Base-by-base conservation (phyloP, 2,113 vertebrate species). In the Pipa parva region DNA sequence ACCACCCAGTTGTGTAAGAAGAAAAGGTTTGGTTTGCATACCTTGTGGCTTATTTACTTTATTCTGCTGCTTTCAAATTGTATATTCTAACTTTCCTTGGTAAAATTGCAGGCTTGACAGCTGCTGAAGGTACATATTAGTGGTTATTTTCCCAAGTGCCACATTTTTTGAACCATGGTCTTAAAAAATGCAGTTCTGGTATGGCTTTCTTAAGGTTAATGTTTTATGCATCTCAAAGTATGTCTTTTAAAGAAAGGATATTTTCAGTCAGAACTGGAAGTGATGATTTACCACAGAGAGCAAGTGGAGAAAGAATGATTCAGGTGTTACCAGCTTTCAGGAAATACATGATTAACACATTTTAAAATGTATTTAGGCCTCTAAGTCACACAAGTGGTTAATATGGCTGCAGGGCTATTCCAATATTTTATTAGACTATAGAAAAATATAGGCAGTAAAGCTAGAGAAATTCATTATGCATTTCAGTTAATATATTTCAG, bases 31-130 rank as follows among this genome's bases (percentile, higher is more conserved):
- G 50, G 15, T 71, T 65, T 49, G 68, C 63, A 71, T 13, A 71
- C 52, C 72, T 74, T 71, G 22, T 66, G 62, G 64, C 27, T 9
- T 36, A 63, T 76, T 77, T 73, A 63, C 39, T 62, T 29, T 29
- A 60, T 22, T 66, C 55, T 28, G 26, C 5, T 72, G 22, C 50
- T 60, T 21, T 71, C 72, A 80, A 75, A 11, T n/a, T 71, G 1
- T 39, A 26, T 22, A 74, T 63, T 11, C 22, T 31, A 75, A 71
- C 59, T 12, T 18, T 11, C 64, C 5, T 59, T 15, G 25, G 73
- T 74, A 26, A 72, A 77, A 75, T 3, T 73, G 68, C 25, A 77
- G 22, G 75, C 42, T 74, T 63, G 37, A 77, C 71, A 52, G 3
- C 67, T 24, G 52, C 5, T 55, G 18, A 61, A 78, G 33, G 56